These are phyloP conservation scores for Geococcyx californianus DNA, from an alignment of 2,113 vertebrate genomes.

Conservation along the genomic window DNA sequence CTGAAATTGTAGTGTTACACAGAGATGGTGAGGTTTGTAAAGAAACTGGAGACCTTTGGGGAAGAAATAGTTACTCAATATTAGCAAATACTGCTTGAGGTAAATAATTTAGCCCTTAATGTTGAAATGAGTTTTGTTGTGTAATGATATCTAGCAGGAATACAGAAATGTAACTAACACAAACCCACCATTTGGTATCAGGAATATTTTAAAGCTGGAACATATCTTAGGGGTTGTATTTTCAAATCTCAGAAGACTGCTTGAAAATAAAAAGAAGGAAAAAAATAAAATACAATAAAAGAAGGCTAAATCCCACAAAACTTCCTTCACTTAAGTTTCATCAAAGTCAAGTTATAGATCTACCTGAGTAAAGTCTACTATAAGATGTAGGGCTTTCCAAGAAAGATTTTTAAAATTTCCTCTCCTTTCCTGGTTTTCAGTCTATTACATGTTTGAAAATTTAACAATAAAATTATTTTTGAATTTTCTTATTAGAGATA, in stretches of 20 bases:
- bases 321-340: background rate
- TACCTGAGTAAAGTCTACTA: background rate
- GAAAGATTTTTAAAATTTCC: background rate
- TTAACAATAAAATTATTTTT: background rate
- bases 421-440: background rate
- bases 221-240: background rate
- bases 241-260: background rate
- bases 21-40: background rate
- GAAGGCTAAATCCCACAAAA: background rate
- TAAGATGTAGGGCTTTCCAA: background rate
- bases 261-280: background rate
- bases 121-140: background rate
- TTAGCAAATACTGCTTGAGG: constrained; percentile 3
- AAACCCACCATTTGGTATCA: background rate
- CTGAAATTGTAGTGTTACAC: background rate
- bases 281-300: background rate
- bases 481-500: background rate
- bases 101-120: constrained; percentile 2
- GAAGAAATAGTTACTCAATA: background rate
- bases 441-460: background rate
- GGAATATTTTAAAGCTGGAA: background rate
- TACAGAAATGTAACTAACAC: background rate
- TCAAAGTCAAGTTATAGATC: background rate
- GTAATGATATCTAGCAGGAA: background rate
- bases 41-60: background rate